Percentiles rank a stretch among this genome's conserved stretches.
Evolutionary conservation across 2,113 vertebrate species (phyloP).

Genomic region (Hirundichthys speculiger): DNA sequence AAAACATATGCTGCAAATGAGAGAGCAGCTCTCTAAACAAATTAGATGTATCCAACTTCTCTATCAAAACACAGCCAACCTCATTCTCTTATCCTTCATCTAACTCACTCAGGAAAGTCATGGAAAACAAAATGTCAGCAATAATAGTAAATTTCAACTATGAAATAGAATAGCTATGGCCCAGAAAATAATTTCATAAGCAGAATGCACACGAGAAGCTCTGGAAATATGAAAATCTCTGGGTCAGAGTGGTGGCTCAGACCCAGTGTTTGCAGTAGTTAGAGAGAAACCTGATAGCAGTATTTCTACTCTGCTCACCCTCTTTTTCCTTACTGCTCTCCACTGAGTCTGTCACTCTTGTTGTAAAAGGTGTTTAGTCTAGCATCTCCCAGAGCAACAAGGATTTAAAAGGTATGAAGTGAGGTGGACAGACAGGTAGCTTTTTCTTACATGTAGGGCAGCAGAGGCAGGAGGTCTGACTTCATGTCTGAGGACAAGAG

Average conservation of each 20-base stretch:
- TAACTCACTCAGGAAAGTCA: conserved; percentile 28
- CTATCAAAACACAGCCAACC: conserved; percentile 42
- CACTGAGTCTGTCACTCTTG: conserved; percentile 41
- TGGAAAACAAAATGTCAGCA: conserved; percentile 72
- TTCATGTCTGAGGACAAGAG: conserved; percentile 40
- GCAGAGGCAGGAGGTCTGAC: conserved; percentile 14
- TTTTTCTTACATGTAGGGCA: conserved; percentile 28
- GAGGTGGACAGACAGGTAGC: conserved; percentile 1
- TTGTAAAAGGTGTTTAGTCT: conserved; percentile 22
- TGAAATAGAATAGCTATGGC: conserved; percentile 55
- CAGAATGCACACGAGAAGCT: conserved; percentile 41
- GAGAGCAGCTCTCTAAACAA: conserved; percentile 18
- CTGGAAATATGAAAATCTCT: conserved; percentile 44
- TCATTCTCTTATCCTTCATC: conserved; percentile 31
- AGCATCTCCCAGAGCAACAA: conserved; percentile 35
- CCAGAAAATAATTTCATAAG: conserved; percentile 49
- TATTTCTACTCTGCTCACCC: conserved; percentile 21
- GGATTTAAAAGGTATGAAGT: conserved; percentile 20
- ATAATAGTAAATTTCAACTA: conserved; percentile 42
- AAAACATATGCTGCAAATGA: conserved; percentile 42
- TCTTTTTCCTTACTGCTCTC: background rate
- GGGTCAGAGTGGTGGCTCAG: conserved; percentile 37
- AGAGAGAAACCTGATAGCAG: conserved; percentile 59
- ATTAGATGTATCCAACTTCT: conserved; percentile 34
- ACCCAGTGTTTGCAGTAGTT: conserved; percentile 37